These are phyloP conservation scores for Sylvilagus bachmani DNA, from an alignment of 2,113 vertebrate species.

Conservation along the genomic window DNA sequence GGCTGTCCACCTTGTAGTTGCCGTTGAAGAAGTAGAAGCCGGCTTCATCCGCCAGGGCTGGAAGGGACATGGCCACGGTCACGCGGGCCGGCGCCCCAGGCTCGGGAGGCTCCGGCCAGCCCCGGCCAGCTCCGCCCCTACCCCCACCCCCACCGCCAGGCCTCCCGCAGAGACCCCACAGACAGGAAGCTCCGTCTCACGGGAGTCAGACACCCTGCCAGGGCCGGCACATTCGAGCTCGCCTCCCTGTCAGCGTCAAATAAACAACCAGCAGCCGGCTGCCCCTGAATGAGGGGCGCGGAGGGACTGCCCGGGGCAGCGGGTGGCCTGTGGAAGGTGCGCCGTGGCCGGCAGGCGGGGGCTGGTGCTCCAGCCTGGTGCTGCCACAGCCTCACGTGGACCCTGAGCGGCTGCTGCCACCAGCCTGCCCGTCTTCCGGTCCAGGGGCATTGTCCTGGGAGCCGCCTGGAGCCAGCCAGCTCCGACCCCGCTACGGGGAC, in stretches of 20 bases:
- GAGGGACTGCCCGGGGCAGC: neutral
- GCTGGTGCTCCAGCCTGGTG: slow-evolving; percentile 29
- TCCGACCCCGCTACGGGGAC: rapidly evolving
- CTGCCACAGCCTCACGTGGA: slow-evolving; percentile 85
- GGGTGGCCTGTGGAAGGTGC: slow-evolving; percentile 10
- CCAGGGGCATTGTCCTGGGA: rapidly evolving
- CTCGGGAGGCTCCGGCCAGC: neutral
- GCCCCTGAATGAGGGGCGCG: no score
- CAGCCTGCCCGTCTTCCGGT: neutral
- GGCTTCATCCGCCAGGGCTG: slow-evolving; percentile 96
- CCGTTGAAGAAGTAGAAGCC: slow-evolving; percentile 99
- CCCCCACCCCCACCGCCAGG: rapidly evolving
- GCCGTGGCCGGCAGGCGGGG: slow-evolving; percentile 98
- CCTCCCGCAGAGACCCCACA: neutral
- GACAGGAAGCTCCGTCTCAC: neutral
- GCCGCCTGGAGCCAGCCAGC: neutral
- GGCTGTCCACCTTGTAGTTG: slow-evolving; percentile 96
- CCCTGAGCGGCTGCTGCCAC: slow-evolving; percentile 89
- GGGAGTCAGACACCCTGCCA: neutral
- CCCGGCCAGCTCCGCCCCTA: neutral
- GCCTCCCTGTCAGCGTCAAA: neutral
- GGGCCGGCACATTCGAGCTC: neutral
- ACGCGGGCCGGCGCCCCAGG: rapidly evolving
- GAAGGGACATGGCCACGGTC: neutral
- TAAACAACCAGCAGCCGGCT: neutral